Percentiles rank a stretch among this genome's conserved stretches.
Evolutionary conservation across 2,888 invertebrate species (phyloP).

Genomic region (Cataglyphis altisquamis): DNA sequence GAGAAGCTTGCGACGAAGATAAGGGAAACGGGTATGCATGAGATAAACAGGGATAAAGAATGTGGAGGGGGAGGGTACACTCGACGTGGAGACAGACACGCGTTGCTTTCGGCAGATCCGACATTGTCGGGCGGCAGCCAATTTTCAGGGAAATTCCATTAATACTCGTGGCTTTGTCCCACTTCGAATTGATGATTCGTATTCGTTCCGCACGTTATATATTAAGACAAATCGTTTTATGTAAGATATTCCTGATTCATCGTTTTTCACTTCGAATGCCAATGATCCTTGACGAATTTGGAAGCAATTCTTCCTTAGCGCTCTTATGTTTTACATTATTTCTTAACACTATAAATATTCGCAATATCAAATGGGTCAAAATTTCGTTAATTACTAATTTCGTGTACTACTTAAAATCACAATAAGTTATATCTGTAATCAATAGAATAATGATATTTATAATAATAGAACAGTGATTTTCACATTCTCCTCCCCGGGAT

Average conservation of each 20-base stretch:
- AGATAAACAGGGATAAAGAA: background rate
- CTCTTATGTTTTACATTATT: background rate
- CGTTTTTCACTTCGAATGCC: background rate
- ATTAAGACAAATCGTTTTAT: constrained; percentile 28
- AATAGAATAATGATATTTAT: background rate
- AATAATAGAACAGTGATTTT: background rate
- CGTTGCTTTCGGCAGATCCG: constrained; percentile 33
- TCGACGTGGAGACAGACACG: constrained; percentile 26
- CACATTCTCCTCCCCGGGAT: background rate
- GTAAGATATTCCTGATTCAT: background rate
- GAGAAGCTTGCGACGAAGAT: background rate
- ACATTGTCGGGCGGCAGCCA: constrained; percentile 47
- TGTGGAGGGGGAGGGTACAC: background rate
- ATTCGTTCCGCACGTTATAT: constrained; percentile 4
- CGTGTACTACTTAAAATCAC: background rate
- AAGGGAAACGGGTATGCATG: constrained; percentile 12
- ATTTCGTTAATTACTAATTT: background rate
- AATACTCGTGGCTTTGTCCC: constrained; percentile 51
- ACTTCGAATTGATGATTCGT: constrained; percentile 43
- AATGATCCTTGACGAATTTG: background rate
- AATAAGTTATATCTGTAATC: background rate
- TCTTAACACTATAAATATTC: background rate
- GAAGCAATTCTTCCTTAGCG: background rate
- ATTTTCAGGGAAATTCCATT: constrained; percentile 62
- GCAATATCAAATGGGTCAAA: background rate